Base-by-base conservation (phyloP, 2,888 invertebrate species). In the Ophraella communa region DNA sequence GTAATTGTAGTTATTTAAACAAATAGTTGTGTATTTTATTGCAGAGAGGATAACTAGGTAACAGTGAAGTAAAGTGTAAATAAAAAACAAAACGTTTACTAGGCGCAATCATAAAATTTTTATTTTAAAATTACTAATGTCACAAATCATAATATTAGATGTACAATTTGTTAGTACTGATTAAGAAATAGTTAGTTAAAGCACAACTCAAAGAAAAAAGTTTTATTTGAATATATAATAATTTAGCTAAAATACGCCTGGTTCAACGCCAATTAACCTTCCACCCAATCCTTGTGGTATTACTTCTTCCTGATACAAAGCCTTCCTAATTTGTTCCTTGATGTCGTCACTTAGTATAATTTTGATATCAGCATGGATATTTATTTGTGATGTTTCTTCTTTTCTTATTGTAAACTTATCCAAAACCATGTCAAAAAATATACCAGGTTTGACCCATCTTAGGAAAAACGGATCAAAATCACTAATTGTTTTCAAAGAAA, bases 371-470 rank as follows among this genome's bases (percentile, higher is more conserved):
- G 35, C n/a, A 5, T 56, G 18, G 5, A 49, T 23, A 8, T 58
- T 42, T 4, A 33, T 24, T 49, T 60, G 21, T 3, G n/a, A 52
- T 2, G 21, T 14, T 7, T 30, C 21, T 3, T 54, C 52, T 14
- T 56, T 44, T 35, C 66, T 66, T 8, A 74, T 66, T 14, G 62
- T 64, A 30, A 68, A 71, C 21, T 57, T 66, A 18, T 69, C 68
- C 47, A 72, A 42, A 23, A 69, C 42, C 65, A 74, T 65, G 44
- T 74, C 72, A 27, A 72, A 70, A 57, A 73, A 73, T 18, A 68
- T 66, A 47, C 69, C 67, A 1, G 72, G 69, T 35, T 65, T 66
- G 0, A 73, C 56, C 53, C 64, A 63, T 47, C 67, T 73, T 30
- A 66, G 62, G 42, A 74, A 70, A 60, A 70, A 70, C 5, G 62